Base-by-base conservation (phyloP, 2,113 vertebrate genomes). In the Pantherophis guttatus region DNA sequence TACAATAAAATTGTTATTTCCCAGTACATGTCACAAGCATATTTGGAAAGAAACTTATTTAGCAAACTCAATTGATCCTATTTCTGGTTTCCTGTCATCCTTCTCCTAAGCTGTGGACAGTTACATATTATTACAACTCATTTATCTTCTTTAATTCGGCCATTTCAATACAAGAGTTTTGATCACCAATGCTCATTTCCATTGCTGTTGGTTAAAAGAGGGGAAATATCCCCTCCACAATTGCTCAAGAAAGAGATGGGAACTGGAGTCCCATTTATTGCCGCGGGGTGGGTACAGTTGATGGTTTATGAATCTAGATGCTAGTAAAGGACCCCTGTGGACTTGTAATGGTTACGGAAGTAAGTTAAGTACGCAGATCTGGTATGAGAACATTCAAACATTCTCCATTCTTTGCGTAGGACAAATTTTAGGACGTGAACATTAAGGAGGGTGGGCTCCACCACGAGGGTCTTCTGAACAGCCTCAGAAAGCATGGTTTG, bases 321-420 rank as follows among this genome's bases (percentile, higher is more conserved):
- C 92, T 94, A 87, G 44, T 89, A 91, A 90, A n/a, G 24, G 53
- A 89, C 33, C 13, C 12, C 12, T 52, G 88, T 85, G 33, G 39
- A 7, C 3, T n/a, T 95, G 91, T 3, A 2, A 85, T 93, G 87
- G 90, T 93, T 93, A 94, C 86, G 54, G 90, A 91, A 59, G 23
- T 24, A 59, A 91, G 90, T 92, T 93, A 94, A 92, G 50, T 91
- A 91, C 86, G 59, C 87, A 88, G 85, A 93, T 93, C 95, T 91
- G 93, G 17, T 24, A 94, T 92, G 90, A 95, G 94, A 0, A 17
- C 94, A 93, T 94, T 88, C 94, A 96, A 96, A 57, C 92, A 94
- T 96, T 95, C 86, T 93, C 95, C 94, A 92, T 96, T 95, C 94
- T 92, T 94, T 94, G 94, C 91, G 88, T 9, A 0, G 70, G 95